A percentile compares a stretch with the other conserved stretches of the same genome.
Conservation (phyloP, 2,113 vertebrate genomes). For the Epinephelus cyanopodus region DNA sequence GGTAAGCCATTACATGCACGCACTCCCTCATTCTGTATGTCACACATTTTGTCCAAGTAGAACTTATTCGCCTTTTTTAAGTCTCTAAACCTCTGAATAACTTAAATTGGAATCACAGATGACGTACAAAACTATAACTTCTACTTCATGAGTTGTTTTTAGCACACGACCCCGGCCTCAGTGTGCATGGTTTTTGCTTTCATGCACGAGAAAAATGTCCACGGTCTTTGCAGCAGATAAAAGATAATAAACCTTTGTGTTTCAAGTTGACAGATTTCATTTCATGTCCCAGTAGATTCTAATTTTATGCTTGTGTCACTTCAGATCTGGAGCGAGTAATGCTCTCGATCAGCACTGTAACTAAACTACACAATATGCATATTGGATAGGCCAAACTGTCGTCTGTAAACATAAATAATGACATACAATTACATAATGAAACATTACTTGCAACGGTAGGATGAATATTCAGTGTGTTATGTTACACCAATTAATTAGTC, state of each 20-base stretch:
- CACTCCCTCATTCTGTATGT: background rate
- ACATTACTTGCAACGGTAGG: background rate
- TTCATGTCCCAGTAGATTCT: conserved; percentile 53
- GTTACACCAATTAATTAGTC: background rate
- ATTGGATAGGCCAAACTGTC: background rate
- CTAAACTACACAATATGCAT: background rate
- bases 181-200: conserved; percentile 2
- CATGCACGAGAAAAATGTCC: conserved; percentile 1
- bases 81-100: background rate
- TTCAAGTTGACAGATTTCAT: conserved; percentile 44
- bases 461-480: conserved; percentile 1
- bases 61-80: background rate
- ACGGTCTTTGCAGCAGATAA: conserved; percentile 10
- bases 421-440: conserved; percentile 3
- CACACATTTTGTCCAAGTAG: background rate
- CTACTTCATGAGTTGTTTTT: background rate
- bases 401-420: conserved; percentile 14
- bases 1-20: conserved; percentile 79
- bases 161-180: background rate
- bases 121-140: background rate
- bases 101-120: background rate
- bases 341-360: conserved; percentile 23
- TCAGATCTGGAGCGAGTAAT: conserved; percentile 5
- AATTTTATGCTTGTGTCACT: conserved; percentile 57
- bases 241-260: conserved; percentile 36